Evolutionary conservation across 2,888 invertebrate genomes (phyloP).

Genomic region (Mycalesis mineus): DNA sequence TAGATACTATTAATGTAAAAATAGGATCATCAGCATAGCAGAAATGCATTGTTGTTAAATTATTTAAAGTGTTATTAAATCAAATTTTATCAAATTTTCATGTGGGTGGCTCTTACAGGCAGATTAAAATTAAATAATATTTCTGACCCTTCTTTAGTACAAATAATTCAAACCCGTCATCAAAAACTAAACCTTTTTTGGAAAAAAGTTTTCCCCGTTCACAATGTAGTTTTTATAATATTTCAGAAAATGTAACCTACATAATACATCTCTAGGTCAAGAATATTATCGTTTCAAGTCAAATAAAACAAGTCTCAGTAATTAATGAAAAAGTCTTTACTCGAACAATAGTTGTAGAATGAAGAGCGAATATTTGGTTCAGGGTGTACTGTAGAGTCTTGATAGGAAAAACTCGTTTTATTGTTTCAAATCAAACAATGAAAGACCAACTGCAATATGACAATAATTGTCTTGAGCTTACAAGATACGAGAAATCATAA

Average conservation of each 20-base stretch:
- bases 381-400: conserved; percentile 23
- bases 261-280: conserved; percentile 9
- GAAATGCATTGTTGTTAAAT: no score
- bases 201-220: no score
- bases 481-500: conserved; percentile 12
- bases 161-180: no score
- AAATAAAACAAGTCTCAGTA: conserved; percentile 14
- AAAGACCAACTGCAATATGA: conserved; percentile 6
- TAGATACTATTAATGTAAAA: no score
- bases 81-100: no score
- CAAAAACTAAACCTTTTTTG: neutral
- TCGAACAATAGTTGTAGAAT: conserved; percentile 27
- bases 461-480: conserved; percentile 37
- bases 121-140: no score
- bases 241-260: neutral
- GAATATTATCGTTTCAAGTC: neutral
- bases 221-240: no score
- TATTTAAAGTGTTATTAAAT: no score
- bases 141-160: no score
- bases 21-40: no score
- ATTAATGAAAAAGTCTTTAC: conserved; percentile 20
- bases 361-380: conserved; percentile 26
- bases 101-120: no score
- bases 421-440: conserved; percentile 53
- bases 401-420: conserved; percentile 31